These are phyloP conservation scores for Echinarachnius parma DNA, from an alignment of 53 echinoderm and acorn worm genomes.

Conservation along the genomic window DNA sequence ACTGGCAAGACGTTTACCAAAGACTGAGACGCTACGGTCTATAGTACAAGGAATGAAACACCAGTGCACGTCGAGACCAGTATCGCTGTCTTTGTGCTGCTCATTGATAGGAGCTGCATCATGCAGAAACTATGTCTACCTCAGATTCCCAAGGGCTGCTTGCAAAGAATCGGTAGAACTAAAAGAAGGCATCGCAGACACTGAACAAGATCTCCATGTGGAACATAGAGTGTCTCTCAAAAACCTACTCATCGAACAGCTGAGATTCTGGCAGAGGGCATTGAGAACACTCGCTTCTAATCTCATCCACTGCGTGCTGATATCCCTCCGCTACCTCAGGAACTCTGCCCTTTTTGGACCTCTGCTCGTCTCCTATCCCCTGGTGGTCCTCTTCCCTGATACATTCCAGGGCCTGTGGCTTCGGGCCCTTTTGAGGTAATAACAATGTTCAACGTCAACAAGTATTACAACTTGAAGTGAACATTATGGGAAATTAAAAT, in stretches of 20 bases:
- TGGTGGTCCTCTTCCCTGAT: constrained; percentile 24
- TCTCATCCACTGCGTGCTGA: constrained; percentile 11
- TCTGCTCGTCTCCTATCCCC: constrained; percentile 21
- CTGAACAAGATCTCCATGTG: not conserved
- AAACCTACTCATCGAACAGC: constrained; percentile 1
- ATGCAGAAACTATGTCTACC: not conserved
- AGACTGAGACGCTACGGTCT: too few species aligned
- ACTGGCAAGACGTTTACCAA: too few species aligned
- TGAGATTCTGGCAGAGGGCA: constrained; percentile 27
- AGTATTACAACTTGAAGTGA: too few species aligned
- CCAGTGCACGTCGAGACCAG: not conserved
- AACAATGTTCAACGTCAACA: too few species aligned
- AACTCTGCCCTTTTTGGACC: constrained; percentile 35
- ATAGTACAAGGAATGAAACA: not conserved
- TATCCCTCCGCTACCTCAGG: constrained; percentile 23
- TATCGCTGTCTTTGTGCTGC: constrained; percentile 7
- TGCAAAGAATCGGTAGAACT: constrained; percentile 10
- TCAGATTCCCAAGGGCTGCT: not conserved
- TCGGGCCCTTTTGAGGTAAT: too few species aligned
- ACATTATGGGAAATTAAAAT: too few species aligned
- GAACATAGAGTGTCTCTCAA: too few species aligned
- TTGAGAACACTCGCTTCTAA: constrained; percentile 22
- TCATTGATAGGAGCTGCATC: constrained; percentile 15
- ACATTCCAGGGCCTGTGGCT: constrained; percentile 20
- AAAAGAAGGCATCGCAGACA: not conserved